Percentiles rank a stretch among this genome's conserved stretches.
Evolutionary conservation across 2,888 invertebrate species (phyloP).

Genomic region (Hipparchia sbordonii): DNA sequence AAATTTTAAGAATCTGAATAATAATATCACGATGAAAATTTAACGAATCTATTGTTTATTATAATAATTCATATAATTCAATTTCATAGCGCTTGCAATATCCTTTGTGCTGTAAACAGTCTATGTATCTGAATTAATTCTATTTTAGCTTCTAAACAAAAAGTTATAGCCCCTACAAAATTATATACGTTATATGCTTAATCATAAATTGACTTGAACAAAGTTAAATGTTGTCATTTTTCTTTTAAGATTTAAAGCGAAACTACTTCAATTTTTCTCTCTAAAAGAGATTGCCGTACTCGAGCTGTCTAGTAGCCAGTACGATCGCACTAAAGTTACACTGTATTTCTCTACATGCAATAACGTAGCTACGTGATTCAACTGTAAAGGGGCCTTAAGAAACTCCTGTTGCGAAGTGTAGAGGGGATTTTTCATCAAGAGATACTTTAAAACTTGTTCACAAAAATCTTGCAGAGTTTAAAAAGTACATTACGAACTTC

Average conservation of each 20-base stretch:
- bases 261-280: not conserved
- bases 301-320: not conserved
- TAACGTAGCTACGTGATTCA: conserved; percentile 35
- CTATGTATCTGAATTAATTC: no score
- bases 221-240: not conserved
- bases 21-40: no score
- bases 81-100: no score
- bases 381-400: conserved; percentile 26
- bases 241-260: not conserved
- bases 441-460: conserved; percentile 22
- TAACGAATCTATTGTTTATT: no score
- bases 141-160: no score
- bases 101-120: no score
- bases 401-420: conserved; percentile 19
- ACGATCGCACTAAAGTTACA: conserved; percentile 15
- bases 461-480: conserved; percentile 17
- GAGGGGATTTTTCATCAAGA: conserved; percentile 32
- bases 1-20: no score
- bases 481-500: conserved; percentile 3
- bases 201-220: not conserved
- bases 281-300: conserved; percentile 8
- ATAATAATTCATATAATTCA: no score
- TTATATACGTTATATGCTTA: not conserved
- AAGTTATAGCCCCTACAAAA: not conserved
- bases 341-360: conserved; percentile 23